Conservation (phyloP, 2,113 vertebrate species). For the Indri indri region DNA sequence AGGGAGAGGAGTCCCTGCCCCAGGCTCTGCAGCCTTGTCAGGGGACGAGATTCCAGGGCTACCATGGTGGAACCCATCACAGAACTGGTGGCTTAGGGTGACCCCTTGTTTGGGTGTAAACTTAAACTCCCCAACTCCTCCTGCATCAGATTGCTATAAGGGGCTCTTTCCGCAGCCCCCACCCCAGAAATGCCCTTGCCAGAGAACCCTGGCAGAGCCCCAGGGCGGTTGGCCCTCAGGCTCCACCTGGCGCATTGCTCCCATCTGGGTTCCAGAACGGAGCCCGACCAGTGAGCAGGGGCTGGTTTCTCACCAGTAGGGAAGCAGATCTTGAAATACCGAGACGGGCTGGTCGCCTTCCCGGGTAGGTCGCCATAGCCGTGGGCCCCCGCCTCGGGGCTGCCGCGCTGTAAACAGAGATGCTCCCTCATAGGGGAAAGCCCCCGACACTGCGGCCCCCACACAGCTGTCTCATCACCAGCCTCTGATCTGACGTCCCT, state of each 20-base stretch:
- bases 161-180: neutral
- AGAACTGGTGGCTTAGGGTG: neutral
- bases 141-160: neutral
- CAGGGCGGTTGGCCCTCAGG: accelerated
- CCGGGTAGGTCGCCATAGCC: accelerated
- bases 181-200: neutral
- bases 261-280: neutral
- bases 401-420: neutral
- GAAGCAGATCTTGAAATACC: neutral
- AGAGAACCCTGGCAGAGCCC: no score
- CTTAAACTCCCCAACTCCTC: neutral
- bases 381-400: accelerated
- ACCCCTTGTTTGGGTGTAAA: neutral
- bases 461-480: neutral
- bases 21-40: neutral
- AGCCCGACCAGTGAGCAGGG: neutral
- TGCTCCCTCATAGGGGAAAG: neutral
- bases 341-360: neutral
- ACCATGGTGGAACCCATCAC: neutral
- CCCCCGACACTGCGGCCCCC: no score
- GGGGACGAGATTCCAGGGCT: neutral
- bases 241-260: neutral
- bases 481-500: neutral
- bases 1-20: neutral
- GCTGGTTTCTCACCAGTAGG: neutral